Evolutionary conservation across 2,113 vertebrate species (phyloP), one percentile per base, ranked within the genome.

Genomic region (Diadophis punctatus): DNA sequence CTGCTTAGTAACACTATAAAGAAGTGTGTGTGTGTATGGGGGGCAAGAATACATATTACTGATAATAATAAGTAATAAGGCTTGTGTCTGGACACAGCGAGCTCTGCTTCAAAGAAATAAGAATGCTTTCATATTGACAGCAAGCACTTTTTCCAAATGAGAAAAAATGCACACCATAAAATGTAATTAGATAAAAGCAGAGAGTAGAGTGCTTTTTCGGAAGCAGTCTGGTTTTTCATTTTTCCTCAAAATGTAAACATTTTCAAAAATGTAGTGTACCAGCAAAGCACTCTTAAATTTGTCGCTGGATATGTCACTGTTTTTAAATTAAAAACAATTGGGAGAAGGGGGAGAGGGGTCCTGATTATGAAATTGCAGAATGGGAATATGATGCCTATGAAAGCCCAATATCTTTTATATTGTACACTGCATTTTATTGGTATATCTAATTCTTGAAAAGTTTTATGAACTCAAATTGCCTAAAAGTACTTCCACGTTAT

Each of bases 321-420:
- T 95, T 93, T 88, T 52, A 43, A 53, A 90, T 84, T 63, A 18
- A 93, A 89, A 93, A 86, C 92, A 63, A 94, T 14, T 1, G 0
- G 30, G 30, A 3, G 11, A 22, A 9, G 12, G 11, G 14, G 14
- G 30, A 1, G 27, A 30, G 7, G 25, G 86, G 86, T 89, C 22
- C 23, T 87, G 91, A 14, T 84, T 84, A 63, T 52, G 11, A 93
- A 87, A 93, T 94, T 92, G 89, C 68, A 27, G 86, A 94, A 30
- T 14, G 46, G 3, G 12, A 68, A 93, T 93, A 95, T 93, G 93
- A 84, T 95, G 91, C 86, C 93, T 91, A 94, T 74, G 91, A 87
- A 89, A 2, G 0, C 7, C 51, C 89, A 68, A 48, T 30, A 91
- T 3, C 14, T 2, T 34, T 93, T 30, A 16, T 89, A 85, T 46